Base-by-base conservation (phyloP, 2,113 vertebrate species). In the Chitala chitala region DNA sequence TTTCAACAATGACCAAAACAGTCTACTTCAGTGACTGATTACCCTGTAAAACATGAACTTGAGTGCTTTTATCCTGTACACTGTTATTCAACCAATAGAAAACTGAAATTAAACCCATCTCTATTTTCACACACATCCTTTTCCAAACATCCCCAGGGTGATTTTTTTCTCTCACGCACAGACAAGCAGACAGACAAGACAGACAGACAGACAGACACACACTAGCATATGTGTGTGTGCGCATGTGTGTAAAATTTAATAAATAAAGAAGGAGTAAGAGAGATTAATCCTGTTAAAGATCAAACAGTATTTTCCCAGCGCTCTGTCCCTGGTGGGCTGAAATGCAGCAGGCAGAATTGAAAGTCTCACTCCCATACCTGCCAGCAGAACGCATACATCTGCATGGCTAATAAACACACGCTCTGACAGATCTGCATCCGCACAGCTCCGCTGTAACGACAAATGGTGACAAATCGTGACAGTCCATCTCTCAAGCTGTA, bases 241-340 rank as follows among this genome's bases (percentile, higher is more conserved):
- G 86, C 86, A 86, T 81, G 83, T 78, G 6, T 74, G 42, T 22
- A 53, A 73, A 81, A 83, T 83, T 77, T 80, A 85, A 85, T 86
- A 86, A 86, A 88, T 86, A 84, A 86, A 81, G 78, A 80, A 82
- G 77, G 75, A 80, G 79, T 78, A 76, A 78, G 72, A 22, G 72
- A 78, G 82, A 82, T 82, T 87, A 88, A 89, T 87, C 85, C 85
- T 86, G 86, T 88, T 88, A 86, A 81, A 84, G 84, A 88, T 88
- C 87, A 89, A 87, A 87, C 84, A 86, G 83, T 59, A 72, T 59
- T 36, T 77, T 82, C 56, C 29, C 6, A 31, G 56, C 13, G 3
- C 76, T 55, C 77, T 79, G 70, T 65, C 73, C 54, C 78, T 69
- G 10, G 31, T 20, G 31, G 13, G 26, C 58, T 13, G 58, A 61